Evolutionary conservation across 2,888 invertebrate species (phyloP).

Genomic region (Trilocha varians): DNA sequence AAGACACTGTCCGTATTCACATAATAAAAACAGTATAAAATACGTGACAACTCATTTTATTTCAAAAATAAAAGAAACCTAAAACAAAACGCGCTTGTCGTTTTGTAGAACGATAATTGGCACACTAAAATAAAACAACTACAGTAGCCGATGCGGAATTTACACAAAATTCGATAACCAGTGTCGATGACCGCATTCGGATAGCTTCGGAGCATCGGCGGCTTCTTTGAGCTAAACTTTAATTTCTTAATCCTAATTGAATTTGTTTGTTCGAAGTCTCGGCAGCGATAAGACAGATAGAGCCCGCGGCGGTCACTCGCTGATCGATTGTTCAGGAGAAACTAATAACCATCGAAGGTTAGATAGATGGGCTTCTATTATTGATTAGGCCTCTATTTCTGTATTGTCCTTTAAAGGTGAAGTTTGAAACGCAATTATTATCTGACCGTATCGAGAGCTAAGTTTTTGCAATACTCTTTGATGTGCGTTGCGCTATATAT

Average conservation of each 20-base stretch:
- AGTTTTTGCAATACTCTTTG: background rate
- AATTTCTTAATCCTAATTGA: conserved; percentile 72
- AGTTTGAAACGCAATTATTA: conserved; percentile 24
- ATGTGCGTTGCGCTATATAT: background rate
- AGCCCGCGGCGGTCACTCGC: conserved; percentile 28
- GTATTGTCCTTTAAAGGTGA: conserved; percentile 38
- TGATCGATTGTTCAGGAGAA: conserved; percentile 42
- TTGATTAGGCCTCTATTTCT: conserved; percentile 39
- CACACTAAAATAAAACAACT: conserved; percentile 18
- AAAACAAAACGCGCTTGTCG: background rate
- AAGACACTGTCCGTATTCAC: conserved; percentile 30
- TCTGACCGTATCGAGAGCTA: conserved; percentile 14
- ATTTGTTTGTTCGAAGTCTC: conserved; percentile 60
- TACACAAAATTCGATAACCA: conserved; percentile 38
- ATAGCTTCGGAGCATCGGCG: conserved; percentile 43
- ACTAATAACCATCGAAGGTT: conserved; percentile 42
- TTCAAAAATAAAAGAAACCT: background rate
- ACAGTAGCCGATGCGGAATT: conserved; percentile 25
- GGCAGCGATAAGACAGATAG: conserved; percentile 43
- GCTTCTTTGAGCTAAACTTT: conserved; percentile 52
- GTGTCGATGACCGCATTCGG: conserved; percentile 44
- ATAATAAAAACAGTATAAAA: conserved; percentile 31
- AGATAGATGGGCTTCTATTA: conserved; percentile 36
- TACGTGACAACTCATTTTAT: conserved; percentile 15
- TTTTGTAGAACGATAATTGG: background rate